Conservation (phyloP, 2,797 vertebrate genomes). For the Enteromius fasciolatus region DNA sequence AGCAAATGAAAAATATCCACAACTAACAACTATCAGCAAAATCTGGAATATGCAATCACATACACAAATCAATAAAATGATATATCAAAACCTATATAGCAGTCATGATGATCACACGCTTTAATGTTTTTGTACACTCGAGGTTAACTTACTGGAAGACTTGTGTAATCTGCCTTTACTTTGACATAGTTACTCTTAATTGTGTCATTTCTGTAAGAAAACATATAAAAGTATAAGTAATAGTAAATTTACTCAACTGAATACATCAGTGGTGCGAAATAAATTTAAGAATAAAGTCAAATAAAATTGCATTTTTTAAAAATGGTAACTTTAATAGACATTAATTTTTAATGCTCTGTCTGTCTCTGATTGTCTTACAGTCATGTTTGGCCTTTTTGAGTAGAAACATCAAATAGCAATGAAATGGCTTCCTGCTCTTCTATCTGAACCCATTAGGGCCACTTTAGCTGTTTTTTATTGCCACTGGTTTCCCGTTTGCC, state of each 20-base stretch:
- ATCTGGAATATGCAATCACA: background rate
- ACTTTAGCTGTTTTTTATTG: conserved; percentile 26
- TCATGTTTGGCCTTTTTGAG: background rate
- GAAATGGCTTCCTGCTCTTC: conserved; percentile 40
- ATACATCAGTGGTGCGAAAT: background rate
- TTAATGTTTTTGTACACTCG: background rate
- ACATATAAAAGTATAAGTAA: background rate
- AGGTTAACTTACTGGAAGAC: background rate
- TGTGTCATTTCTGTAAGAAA: background rate
- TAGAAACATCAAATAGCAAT: conserved; percentile 30
- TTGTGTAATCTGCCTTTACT: background rate
- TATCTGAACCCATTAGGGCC: conserved; percentile 35
- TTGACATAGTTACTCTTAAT: background rate
- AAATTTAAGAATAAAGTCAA: background rate
- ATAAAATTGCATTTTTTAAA: background rate
- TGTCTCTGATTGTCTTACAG: background rate
- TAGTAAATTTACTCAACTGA: background rate
- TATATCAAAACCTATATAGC: background rate
- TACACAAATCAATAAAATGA: background rate
- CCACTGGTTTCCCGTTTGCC: conserved; percentile 22
- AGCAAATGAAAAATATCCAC: background rate
- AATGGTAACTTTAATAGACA: background rate
- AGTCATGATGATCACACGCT: background rate
- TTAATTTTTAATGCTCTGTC: background rate
- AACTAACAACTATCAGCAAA: background rate